A percentile compares a stretch with the other conserved stretches of the same genome.
These are phyloP conservation scores for Procambarus clarkii DNA, from an alignment of 1,140 invertebrate genomes.

Conservation along the genomic window DNA sequence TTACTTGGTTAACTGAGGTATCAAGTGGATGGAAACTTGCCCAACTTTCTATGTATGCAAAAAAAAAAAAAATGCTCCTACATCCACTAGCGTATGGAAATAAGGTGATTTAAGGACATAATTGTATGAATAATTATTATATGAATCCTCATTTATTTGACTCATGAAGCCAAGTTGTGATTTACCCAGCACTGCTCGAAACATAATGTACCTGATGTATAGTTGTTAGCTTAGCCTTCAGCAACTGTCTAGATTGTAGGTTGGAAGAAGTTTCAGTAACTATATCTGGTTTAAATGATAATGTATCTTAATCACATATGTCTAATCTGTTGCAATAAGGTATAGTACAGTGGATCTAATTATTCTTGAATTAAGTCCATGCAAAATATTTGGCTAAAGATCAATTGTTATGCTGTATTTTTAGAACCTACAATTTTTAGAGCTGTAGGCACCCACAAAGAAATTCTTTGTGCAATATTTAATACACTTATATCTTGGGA, in stretches of 20 bases:
- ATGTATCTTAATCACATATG: background rate
- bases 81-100: background rate
- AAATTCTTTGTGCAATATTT: background rate
- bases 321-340: background rate
- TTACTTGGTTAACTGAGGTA: too few relatives aligned
- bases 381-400: background rate
- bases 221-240: background rate
- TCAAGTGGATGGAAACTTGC: too few relatives aligned
- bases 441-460: background rate
- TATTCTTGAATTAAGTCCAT: background rate
- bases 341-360: background rate
- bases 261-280: background rate
- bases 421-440: background rate
- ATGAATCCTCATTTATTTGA: background rate
- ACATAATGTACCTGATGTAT: background rate
- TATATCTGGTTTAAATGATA: background rate
- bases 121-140: background rate
- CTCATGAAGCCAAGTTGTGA: background rate
- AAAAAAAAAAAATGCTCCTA: background rate
- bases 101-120: background rate
- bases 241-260: background rate
- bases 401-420: background rate
- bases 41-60: too few relatives aligned
- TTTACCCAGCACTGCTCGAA: background rate
- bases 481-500: conserved; percentile 4